Base-by-base conservation (phyloP, 2,113 vertebrate species). In the Brachionichthys hirsutus region DNA sequence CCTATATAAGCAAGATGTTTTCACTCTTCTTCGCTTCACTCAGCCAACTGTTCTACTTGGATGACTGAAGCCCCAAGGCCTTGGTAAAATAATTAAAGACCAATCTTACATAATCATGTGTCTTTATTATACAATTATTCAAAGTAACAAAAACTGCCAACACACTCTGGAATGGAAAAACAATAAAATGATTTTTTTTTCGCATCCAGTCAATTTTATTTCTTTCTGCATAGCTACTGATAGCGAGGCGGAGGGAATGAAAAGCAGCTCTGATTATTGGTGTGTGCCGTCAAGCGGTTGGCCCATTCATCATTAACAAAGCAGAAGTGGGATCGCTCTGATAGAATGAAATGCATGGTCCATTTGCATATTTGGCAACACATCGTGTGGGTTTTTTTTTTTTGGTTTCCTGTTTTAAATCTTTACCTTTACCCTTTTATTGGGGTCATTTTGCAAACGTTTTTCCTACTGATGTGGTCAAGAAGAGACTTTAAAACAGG, bases 401-500 rank as follows among this genome's bases (percentile, higher is more conserved):
- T 7, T 9, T 19, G 10, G 6, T 65, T 54, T 53, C 12, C 19
- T 4, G 6, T 49, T 24, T 57, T 63, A 30, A 30, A 30, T 30
- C 24, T 76, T 68, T 61, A 61, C 70, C 75, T 59, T 55, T 48
- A 9, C 52, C 60, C 53, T 72, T 62, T 65, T 56, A 78, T 64
- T 19, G 71, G 71, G 63, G 66, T 60, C 44, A 56, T 73, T 85
- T 81, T 62, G 58, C 58, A 50, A 75, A 81, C 54, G 69, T 52
- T 68, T 71, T 56, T 18, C 56, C 72, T 68, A 40, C 67, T 53
- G 30, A 56, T 59, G 61, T 42, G 59, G 64, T 64, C 40, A 14
- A 64, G 59, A 56, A 67, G 61, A 69, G 77, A 84, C 83, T 78
- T 68, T 67, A 70, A 87, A 88, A 73, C 71, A 81, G 77, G 65